Conservation (phyloP, 2,113 vertebrate genomes). For the Scatophagus argus region DNA sequence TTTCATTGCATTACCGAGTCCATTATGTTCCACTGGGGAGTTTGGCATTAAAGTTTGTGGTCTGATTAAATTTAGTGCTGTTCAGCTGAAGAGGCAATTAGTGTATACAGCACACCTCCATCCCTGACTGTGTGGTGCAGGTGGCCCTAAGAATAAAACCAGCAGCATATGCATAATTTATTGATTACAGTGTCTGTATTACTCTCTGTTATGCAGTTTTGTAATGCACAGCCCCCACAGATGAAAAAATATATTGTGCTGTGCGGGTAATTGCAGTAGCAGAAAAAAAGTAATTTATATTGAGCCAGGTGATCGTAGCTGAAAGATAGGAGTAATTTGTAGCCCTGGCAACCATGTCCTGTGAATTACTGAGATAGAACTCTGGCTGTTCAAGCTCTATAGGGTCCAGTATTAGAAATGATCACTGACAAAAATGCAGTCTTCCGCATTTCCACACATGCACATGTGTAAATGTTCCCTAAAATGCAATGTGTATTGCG, state of each 20-base stretch:
- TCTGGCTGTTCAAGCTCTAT: slow-evolving; percentile 5
- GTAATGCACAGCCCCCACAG: slow-evolving; percentile 23
- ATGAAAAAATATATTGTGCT: slow-evolving; percentile 44
- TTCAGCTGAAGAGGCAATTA: slow-evolving; percentile 80
- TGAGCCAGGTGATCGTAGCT: slow-evolving; percentile 35
- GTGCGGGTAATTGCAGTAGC: slow-evolving; percentile 58
- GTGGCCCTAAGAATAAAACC: slow-evolving; percentile 71
- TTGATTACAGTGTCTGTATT: slow-evolving; percentile 56
- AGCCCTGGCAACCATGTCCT: slow-evolving; percentile 47
- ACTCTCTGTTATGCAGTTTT: slow-evolving; percentile 57
- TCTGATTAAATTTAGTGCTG: slow-evolving; percentile 82
- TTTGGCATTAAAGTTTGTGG: slow-evolving; percentile 79
- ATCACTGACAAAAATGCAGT: slow-evolving; percentile 34
- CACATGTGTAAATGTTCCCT: slow-evolving; percentile 12
- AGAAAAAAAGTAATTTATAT: slow-evolving; percentile 66
- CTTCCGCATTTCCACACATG: slow-evolving; percentile 1
- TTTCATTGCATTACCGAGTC: slow-evolving; percentile 82
- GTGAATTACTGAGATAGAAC: slow-evolving; percentile 36
- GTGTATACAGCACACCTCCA: slow-evolving; percentile 66
- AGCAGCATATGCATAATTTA: slow-evolving; percentile 68
- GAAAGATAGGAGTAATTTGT: slow-evolving; percentile 56
- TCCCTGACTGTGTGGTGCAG: slow-evolving; percentile 60
- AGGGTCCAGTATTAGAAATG: slow-evolving; percentile 19
- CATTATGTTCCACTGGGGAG: slow-evolving; percentile 76
- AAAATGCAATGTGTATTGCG: slow-evolving; percentile 9